Evolutionary conservation across 1,140 invertebrate genomes (phyloP).

Genomic region (Ceratosolen fusciceps): DNA sequence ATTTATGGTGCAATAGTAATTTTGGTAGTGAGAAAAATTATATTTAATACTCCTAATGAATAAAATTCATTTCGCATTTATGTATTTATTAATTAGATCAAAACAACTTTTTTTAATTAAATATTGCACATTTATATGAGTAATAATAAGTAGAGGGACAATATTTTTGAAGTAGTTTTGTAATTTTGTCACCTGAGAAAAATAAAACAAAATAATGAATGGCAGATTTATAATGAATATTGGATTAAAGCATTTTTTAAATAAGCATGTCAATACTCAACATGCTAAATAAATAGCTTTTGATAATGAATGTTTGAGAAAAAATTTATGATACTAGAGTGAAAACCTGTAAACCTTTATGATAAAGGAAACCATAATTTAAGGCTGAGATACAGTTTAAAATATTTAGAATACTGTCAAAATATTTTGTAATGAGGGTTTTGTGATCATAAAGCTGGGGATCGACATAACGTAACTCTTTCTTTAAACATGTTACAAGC

Average conservation of each 20-base stretch:
- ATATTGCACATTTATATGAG: background rate
- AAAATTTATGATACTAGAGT: slow-evolving; percentile 41
- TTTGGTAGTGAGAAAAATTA: background rate
- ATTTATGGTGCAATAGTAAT: background rate
- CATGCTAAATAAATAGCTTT: slow-evolving; percentile 20
- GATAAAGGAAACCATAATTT: slow-evolving; percentile 34
- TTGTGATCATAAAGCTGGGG: slow-evolving; percentile 45
- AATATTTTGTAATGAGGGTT: slow-evolving; percentile 47
- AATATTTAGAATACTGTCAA: slow-evolving; percentile 46
- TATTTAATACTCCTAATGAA: background rate
- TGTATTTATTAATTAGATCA: background rate
- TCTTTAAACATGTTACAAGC: slow-evolving; percentile 35
- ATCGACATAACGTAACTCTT: slow-evolving; percentile 47
- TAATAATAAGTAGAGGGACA: slow-evolving; percentile 9
- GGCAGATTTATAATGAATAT: slow-evolving; percentile 2
- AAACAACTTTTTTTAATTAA: background rate
- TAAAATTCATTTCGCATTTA: background rate
- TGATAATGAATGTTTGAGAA: slow-evolving; percentile 35
- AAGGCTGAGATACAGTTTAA: slow-evolving; percentile 45
- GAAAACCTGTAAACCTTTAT: slow-evolving; percentile 41
- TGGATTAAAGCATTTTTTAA: slow-evolving; percentile 31
- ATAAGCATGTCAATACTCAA: slow-evolving; percentile 29
- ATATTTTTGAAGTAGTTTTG: slow-evolving; percentile 46
- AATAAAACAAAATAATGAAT: slow-evolving; percentile 7
- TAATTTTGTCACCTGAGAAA: slow-evolving; percentile 5